Evolutionary conservation across 1,140 invertebrate species (phyloP).

Genomic region (Papilio dardanus): DNA sequence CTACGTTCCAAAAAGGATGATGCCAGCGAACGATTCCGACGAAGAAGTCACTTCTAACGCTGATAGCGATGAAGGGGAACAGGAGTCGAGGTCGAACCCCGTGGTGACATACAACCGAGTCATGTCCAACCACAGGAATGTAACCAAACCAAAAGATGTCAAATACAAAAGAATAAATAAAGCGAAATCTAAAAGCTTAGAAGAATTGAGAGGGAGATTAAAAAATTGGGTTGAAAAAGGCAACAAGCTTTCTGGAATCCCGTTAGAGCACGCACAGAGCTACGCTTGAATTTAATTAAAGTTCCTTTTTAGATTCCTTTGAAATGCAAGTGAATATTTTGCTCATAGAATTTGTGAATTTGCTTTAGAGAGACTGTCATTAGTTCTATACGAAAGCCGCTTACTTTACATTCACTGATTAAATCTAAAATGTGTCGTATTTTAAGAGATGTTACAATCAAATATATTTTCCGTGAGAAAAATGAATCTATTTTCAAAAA

Average conservation of each 20-base stretch:
- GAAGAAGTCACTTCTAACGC: conserved; percentile 71
- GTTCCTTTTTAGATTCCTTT: conserved; percentile 45
- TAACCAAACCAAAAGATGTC: conserved; percentile 94
- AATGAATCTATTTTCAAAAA: conserved; percentile 3
- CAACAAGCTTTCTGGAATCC: conserved; percentile 83
- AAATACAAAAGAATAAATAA: conserved; percentile 96
- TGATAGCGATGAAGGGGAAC: conserved; percentile 71
- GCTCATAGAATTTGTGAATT: conserved; percentile 13
- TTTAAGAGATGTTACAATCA: neutral
- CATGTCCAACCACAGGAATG: conserved; percentile 94
- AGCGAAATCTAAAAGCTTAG: conserved; percentile 93
- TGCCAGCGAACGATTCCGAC: conserved; percentile 77
- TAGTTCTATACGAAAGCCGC: neutral
- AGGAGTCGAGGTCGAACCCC: conserved; percentile 79
- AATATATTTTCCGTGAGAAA: neutral
- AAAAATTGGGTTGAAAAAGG: conserved; percentile 93
- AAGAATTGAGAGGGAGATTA: conserved; percentile 90
- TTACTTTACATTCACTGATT: neutral
- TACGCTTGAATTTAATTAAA: conserved; percentile 67
- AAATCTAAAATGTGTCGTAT: neutral
- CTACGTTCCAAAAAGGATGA: conserved; percentile 81
- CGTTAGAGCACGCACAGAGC: conserved; percentile 80
- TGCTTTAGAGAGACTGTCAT: conserved; percentile 7
- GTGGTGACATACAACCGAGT: conserved; percentile 92
- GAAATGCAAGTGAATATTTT: conserved; percentile 15